Evolutionary conservation across 1,140 invertebrate genomes (phyloP).

Genomic region (Ooceraea biroi): DNA sequence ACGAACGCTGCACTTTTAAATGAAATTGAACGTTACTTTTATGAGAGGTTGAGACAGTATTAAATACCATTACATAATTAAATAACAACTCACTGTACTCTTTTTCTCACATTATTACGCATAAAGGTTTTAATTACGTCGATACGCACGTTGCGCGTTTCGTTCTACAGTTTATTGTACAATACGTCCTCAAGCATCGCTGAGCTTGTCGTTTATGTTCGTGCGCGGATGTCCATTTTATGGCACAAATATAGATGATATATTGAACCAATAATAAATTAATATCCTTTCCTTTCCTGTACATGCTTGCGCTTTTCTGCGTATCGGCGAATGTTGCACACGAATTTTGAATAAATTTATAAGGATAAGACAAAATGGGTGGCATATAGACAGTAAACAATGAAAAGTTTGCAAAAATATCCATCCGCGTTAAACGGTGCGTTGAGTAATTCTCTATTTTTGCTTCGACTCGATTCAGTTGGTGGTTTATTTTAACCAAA

Average conservation of each 20-base stretch:
- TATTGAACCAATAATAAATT: conserved; percentile 40
- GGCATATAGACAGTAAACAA: conserved; percentile 5
- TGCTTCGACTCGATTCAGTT: not conserved
- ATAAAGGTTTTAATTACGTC: not conserved
- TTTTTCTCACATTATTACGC: not conserved
- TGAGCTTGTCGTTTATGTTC: conserved; percentile 49
- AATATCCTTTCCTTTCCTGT: conserved; percentile 24
- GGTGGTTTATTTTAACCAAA: not conserved
- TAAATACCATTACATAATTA: conserved; percentile 16
- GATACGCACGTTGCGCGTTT: not conserved
- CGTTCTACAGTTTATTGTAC: conserved; percentile 36
- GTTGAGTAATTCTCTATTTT: not conserved
- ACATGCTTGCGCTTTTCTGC: conserved; percentile 1
- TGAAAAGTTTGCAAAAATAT: conserved; percentile 18
- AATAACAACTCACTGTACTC: not conserved
- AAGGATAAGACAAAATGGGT: conserved; percentile 13
- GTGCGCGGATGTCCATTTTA: conserved; percentile 29
- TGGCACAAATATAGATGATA: conserved; percentile 13
- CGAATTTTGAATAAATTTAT: conserved; percentile 12
- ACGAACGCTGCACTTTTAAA: conserved; percentile 1
- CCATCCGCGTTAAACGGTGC: not conserved
- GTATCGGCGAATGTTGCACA: not conserved
- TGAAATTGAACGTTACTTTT: conserved; percentile 6
- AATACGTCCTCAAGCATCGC: conserved; percentile 17
- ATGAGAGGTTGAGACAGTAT: not conserved